Conservation (phyloP, 2,797 vertebrate species). For the Pangasius mekongensis region DNA sequence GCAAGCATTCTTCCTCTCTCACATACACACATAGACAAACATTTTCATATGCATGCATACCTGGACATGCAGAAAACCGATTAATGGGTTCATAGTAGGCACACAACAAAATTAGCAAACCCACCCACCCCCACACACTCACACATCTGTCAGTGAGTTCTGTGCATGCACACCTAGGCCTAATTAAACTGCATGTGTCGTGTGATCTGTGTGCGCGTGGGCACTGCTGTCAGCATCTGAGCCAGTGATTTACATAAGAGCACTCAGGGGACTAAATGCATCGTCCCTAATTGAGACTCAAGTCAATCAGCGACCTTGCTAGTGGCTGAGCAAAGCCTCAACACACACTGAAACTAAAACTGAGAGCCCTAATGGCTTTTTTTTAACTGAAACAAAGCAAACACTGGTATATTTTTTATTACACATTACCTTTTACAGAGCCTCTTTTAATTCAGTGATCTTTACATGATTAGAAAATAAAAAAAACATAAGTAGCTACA, state of each 20-base stretch:
- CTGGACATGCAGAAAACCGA: conserved; percentile 29
- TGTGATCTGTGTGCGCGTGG: conserved; percentile 45
- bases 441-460: conserved; percentile 21
- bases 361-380: conserved; percentile 24
- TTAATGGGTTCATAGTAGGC: conserved; percentile 33
- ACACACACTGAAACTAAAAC: conserved; percentile 78
- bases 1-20: background rate
- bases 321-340: conserved; percentile 69
- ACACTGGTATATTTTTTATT: conserved; percentile 25
- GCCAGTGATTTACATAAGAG: conserved; percentile 80
- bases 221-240: conserved; percentile 57
- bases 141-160: conserved; percentile 43
- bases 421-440: background rate
- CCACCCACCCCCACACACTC: conserved; percentile 28
- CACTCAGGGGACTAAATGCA: conserved; percentile 86
- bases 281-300: conserved; percentile 88
- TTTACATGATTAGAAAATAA: conserved; percentile 13
- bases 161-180: conserved; percentile 44
- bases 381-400: conserved; percentile 22
- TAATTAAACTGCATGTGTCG: conserved; percentile 59
- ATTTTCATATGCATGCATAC: conserved; percentile 18
- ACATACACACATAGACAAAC: conserved; percentile 2
- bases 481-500: background rate
- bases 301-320: conserved; percentile 87
- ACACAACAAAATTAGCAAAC: conserved; percentile 14